Base-by-base conservation (phyloP, 2,797 vertebrate genomes). In the Antennarius maculatus region DNA sequence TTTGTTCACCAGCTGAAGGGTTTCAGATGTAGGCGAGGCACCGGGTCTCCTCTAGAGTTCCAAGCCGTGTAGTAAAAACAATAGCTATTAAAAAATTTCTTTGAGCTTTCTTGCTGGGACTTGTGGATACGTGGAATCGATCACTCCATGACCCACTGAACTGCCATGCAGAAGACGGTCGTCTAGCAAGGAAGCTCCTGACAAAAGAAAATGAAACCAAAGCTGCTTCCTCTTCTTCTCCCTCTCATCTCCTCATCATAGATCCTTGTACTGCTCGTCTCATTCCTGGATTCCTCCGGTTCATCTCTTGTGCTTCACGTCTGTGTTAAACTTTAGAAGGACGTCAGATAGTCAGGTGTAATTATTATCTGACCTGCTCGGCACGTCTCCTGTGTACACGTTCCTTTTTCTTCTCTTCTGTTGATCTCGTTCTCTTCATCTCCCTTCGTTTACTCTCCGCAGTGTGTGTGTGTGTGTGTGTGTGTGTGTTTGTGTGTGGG, bases 401-500 rank as follows among this genome's bases (percentile, higher is more conserved):
- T 47, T 9, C 43, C 34, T 28, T 23, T 64, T 54, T 43, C 52
- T 66, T 71, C 47, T 68, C 54, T 39, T 70, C 46, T 27, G 34
- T 70, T 74, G 16, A 61, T 56, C 61, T 62, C 23, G 48, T 64
- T 77, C 31, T 57, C 28, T 66, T 17, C 17, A 46, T 57, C 29
- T 54, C 54, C 69, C 43, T 18, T 65, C 29, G 18, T 51, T 63
- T 51, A 55, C 70, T 60, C 65, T 47, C 54, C 17, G 55, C 69
- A 69, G 58, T 31, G 57, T 48, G 68, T 65, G 73, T 69, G 61
- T 54, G 29, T 34, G 31, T 34, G 31, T 34, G 47, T 55, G 76
- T 58, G 76, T 72, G 77, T 65, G 58, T 31, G 60, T 23, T 23
- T 49, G 66, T 66, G 61, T 76, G 63, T 65, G 70, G 31, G 5